Evolutionary conservation across 2,797 vertebrate species (phyloP).

Genomic region (Sphenodon punctatus): DNA sequence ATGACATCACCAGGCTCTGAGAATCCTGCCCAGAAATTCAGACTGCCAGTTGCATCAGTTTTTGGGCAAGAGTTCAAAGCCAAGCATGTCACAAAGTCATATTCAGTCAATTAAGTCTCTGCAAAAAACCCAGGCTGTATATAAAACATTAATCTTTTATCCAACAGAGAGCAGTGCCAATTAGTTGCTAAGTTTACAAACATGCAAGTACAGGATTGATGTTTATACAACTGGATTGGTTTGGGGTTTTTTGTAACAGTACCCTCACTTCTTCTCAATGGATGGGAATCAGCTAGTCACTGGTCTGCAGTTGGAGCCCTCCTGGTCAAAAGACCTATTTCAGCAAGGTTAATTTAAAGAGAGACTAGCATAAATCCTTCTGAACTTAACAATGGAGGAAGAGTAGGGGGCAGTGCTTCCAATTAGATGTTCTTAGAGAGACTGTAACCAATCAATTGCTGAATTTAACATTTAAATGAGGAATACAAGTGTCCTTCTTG

Average conservation of each 20-base stretch:
- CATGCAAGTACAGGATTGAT: neutral
- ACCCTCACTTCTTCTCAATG: neutral
- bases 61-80: conserved; percentile 60
- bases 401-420: no score
- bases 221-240: neutral
- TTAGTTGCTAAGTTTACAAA: conserved; percentile 31
- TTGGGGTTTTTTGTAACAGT: neutral
- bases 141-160: conserved; percentile 17
- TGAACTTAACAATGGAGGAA: no score
- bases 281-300: neutral
- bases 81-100: conserved; percentile 41
- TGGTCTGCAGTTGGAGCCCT: neutral
- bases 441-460: no score
- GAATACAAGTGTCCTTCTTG: no score
- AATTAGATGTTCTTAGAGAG: no score
- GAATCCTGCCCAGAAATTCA: conserved; percentile 52
- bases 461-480: no score
- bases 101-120: conserved; percentile 15
- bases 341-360: no score
- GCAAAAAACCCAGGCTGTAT: neutral
- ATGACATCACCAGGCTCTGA: conserved; percentile 49
- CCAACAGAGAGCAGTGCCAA: neutral
- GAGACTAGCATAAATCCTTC: no score
- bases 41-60: conserved; percentile 55
- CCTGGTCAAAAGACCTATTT: no score